Conservation (phyloP, 2,113 vertebrate species). For the Dicerorhinus sumatrensis region DNA sequence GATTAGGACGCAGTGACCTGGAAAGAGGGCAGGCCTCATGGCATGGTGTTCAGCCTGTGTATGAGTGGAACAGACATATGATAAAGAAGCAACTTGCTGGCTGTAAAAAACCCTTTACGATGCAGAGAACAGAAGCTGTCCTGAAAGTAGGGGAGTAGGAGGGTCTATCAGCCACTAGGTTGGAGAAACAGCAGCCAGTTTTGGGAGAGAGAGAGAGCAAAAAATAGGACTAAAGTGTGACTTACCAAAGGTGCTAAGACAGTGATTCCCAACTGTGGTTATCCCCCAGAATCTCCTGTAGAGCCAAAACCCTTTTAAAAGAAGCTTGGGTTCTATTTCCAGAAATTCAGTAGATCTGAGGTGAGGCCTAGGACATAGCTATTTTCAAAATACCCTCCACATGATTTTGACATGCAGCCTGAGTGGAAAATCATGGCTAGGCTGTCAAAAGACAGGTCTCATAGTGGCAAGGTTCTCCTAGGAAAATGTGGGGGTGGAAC, state of each 20-base stretch:
- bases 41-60: neutral
- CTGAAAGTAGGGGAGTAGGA: neutral
- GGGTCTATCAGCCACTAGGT: neutral
- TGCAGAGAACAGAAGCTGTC: neutral
- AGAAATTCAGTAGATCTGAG: neutral
- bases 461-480: neutral
- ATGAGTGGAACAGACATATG: neutral
- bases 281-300: neutral
- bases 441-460: neutral
- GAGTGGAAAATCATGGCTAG: neutral
- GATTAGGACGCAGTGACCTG: neutral
- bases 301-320: neutral
- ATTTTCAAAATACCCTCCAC: neutral
- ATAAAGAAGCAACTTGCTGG: neutral
- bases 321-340: neutral
- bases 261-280: neutral
- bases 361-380: neutral
- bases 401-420: neutral
- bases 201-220: neutral
- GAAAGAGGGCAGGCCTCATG: no score
- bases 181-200: neutral
- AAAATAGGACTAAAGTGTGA: neutral
- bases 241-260: neutral
- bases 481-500: neutral
- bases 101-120: neutral